Conservation (phyloP, 1,140 invertebrate genomes). For the Drosophila willistoni region DNA sequence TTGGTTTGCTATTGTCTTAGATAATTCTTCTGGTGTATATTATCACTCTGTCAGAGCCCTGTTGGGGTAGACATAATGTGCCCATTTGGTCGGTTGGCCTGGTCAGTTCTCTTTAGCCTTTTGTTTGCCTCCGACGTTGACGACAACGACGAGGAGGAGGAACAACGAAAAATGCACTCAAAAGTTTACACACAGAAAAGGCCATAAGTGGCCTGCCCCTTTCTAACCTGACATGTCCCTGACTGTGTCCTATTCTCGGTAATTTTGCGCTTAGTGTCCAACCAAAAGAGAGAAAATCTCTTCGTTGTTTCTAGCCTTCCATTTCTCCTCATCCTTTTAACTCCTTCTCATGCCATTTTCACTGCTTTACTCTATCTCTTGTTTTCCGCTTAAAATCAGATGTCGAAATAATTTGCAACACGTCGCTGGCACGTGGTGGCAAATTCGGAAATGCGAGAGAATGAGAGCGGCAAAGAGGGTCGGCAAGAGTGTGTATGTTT, state of each 20-base stretch:
- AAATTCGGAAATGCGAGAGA: conserved; percentile 9
- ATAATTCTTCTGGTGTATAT: conserved; percentile 18
- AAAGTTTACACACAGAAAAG: conserved; percentile 77
- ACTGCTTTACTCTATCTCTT: conserved; percentile 58
- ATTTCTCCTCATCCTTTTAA: neutral
- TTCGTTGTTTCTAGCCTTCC: conserved; percentile 3
- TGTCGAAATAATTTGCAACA: conserved; percentile 82
- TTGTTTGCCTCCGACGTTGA: conserved; percentile 60
- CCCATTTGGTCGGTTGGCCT: conserved; percentile 44
- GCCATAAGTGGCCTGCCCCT: conserved; percentile 66
- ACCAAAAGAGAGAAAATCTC: conserved; percentile 54
- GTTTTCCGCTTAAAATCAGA: conserved; percentile 82
- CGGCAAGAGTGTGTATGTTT: neutral
- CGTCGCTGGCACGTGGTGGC: conserved; percentile 66
- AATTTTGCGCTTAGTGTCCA: conserved; percentile 73
- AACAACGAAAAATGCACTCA: conserved; percentile 76
- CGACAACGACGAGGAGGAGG: neutral
- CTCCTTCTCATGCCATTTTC: conserved; percentile 9
- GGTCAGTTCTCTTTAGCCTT: conserved; percentile 51
- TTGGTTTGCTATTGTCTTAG: neutral
- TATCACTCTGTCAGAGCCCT: conserved; percentile 19
- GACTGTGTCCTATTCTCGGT: conserved; percentile 62
- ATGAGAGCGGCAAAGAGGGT: neutral
- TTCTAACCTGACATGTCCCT: conserved; percentile 14
- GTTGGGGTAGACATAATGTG: conserved; percentile 50